Evolutionary conservation across 2,888 invertebrate species (phyloP).

Genomic region (Chalcosyrphus nemorum): DNA sequence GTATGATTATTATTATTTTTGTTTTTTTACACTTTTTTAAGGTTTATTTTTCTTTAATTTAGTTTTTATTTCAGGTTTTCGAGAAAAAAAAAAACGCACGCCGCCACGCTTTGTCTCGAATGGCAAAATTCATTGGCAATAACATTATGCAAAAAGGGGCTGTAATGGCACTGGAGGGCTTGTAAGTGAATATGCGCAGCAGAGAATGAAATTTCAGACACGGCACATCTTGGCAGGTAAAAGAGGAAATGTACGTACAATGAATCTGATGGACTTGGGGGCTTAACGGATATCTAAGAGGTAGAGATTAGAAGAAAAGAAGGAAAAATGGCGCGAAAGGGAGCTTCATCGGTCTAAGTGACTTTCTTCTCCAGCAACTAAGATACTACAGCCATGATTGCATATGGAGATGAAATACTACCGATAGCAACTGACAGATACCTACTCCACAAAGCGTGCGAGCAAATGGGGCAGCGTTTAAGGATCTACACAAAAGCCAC

Average conservation of each 20-base stretch:
- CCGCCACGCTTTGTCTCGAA: neutral
- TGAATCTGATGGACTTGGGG: constrained; percentile 1
- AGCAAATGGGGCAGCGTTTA: too few species aligned
- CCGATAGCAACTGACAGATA: too few species aligned
- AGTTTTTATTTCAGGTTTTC: constrained; percentile 56
- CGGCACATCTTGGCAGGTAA: neutral
- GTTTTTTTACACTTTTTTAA: constrained; percentile 1
- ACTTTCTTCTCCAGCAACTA: too few species aligned
- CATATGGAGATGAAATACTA: too few species aligned
- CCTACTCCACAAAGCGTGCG: too few species aligned
- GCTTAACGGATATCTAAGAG: constrained; percentile 10
- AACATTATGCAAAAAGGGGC: constrained; percentile 53
- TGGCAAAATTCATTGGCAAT: constrained; percentile 53
- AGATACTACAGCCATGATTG: too few species aligned
- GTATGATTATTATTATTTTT: constrained; percentile 54
- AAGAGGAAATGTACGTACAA: neutral
- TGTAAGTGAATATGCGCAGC: constrained; percentile 1
- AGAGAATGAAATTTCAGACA: neutral
- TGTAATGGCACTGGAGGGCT: constrained; percentile 14
- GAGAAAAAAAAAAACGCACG: constrained; percentile 24
- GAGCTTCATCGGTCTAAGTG: too few species aligned
- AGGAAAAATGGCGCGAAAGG: too few species aligned
- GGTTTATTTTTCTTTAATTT: constrained; percentile 60
- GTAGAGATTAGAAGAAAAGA: constrained; percentile 1
- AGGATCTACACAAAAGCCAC: too few species aligned